Evolutionary conservation across 2,888 invertebrate species (phyloP).

Genomic region (Acanthopleura granulata): DNA sequence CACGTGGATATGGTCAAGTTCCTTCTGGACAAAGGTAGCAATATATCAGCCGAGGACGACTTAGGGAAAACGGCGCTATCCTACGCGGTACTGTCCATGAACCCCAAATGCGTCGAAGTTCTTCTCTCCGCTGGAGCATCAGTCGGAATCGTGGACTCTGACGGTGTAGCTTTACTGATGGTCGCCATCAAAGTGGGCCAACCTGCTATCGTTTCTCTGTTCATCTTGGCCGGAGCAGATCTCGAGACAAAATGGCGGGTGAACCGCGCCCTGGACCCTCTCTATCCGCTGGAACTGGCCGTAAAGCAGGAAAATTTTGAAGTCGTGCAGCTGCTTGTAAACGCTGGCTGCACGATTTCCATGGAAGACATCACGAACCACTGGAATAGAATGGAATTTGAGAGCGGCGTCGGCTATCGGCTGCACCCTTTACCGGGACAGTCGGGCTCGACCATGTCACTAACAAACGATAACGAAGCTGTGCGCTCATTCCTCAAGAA

Average conservation of each 20-base stretch:
- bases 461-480: conserved; percentile 11
- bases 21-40: conserved; percentile 22
- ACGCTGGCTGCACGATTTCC: neutral
- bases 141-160: neutral
- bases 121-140: neutral
- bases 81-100: conserved; percentile 23
- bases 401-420: neutral
- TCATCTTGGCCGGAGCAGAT: conserved; percentile 5
- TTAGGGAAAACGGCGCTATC: conserved; percentile 26
- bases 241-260: neutral
- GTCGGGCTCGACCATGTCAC: neutral
- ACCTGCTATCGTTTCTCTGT: conserved; percentile 1
- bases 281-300: conserved; percentile 12
- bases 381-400: neutral
- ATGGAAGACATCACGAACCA: neutral
- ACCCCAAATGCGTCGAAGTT: conserved; percentile 24
- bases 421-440: neutral
- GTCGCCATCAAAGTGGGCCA: conserved; percentile 12
- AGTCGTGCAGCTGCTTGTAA: neutral
- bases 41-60: conserved; percentile 21
- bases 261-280: neutral
- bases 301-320: conserved; percentile 14
- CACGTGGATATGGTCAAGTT: conserved; percentile 23
- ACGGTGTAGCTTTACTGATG: neutral
- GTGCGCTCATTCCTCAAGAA: neutral